Base-by-base conservation (phyloP, 2,797 vertebrate species). In the Pseudomugil tenellus region DNA sequence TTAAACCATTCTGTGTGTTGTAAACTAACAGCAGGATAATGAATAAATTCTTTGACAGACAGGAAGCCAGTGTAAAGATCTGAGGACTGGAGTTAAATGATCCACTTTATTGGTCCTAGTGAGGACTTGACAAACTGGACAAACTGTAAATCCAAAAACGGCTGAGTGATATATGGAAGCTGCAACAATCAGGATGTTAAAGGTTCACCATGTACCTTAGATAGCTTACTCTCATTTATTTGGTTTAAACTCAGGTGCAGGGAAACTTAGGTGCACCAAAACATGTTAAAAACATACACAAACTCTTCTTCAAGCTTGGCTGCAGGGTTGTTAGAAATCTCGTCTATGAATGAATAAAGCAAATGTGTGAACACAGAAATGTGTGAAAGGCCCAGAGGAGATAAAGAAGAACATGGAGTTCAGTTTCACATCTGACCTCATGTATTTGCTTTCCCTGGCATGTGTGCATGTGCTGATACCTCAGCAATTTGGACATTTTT, bases 381-480 rank as follows among this genome's bases (percentile, higher is more conserved):
- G 17, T 39, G 21, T 61, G 55, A 63, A n/a, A 13, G 17, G 1
- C 7, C 37, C 14, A 25, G 13, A 35, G n/a, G 0, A n/a, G 37
- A 26, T 10, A 61, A 5, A 17, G 3, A 26, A 35, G 29, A 2
- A 26, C 9, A 14, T 0, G 12, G 6, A 17, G 8, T 16, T 52
- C 16, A 34, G 23, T 26, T 21, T 25, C 23, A 41, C 1, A 6
- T 13, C 9, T 23, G n/a, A 75, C 4, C 4, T 11, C 2, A 3
- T 35, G 11, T 63, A 6, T 62, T 59, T 67, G 59, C 28, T 49
- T 16, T 84, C 32, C 16, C 76, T 80, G 4, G 54, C 32, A 52
- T 16, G 14, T 32, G 37, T 19, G 25, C 39, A 41, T 17, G 28
- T 52, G 25, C 21, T 26, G 23, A 39, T 6, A 14, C 31, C 17